These are phyloP conservation scores for Mesopsocus fuscifrons DNA, from an alignment of 2,888 invertebrate genomes.

Conservation along the genomic window DNA sequence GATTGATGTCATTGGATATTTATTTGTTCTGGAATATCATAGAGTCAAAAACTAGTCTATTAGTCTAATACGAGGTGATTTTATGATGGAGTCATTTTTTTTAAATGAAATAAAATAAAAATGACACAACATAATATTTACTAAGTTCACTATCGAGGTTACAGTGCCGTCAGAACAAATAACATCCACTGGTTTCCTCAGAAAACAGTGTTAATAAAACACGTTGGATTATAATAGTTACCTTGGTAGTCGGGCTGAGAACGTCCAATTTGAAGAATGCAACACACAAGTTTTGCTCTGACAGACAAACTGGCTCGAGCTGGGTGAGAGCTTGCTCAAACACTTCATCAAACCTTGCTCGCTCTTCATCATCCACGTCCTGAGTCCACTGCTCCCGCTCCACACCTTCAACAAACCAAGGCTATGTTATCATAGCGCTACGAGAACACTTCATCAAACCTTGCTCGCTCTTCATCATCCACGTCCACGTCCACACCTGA, in stretches of 20 bases:
- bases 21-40: too few species aligned
- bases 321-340: conserved; percentile 73
- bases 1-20: too few species aligned
- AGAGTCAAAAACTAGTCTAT: too few species aligned
- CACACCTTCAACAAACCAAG: conserved; percentile 37
- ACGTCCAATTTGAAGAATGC: conserved; percentile 72
- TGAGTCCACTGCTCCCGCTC: conserved; percentile 42
- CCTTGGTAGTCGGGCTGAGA: conserved; percentile 32
- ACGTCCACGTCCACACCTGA: too few species aligned
- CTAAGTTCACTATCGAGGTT: too few species aligned
- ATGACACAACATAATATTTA: background rate
- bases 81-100: background rate
- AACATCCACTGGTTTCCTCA: too few species aligned
- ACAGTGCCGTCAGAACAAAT: too few species aligned
- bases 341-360: conserved; percentile 41
- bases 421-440: too few species aligned
- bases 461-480: conserved; percentile 34
- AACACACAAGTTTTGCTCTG: conserved; percentile 89
- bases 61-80: conserved; percentile 1
- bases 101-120: background rate
- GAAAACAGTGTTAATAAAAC: too few species aligned
- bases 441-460: conserved; percentile 50
- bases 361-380: conserved; percentile 37
- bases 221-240: too few species aligned
- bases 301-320: conserved; percentile 76